These are phyloP conservation scores for Botia kubotai DNA, from an alignment of 2,797 vertebrate species.

Conservation along the genomic window DNA sequence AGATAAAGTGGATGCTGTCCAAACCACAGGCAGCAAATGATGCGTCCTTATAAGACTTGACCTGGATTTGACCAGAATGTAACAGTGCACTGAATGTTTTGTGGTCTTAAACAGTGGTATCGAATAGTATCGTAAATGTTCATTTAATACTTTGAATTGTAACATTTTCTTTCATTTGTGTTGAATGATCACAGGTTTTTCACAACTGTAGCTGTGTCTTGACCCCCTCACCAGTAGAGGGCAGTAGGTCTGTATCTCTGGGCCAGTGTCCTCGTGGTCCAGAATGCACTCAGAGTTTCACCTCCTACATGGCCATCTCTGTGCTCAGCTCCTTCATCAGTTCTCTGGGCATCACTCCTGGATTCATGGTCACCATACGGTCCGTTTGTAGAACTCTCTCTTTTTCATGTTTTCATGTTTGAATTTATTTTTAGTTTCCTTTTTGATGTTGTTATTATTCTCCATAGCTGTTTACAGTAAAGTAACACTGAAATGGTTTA, in stretches of 20 bases:
- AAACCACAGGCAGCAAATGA: too few species aligned
- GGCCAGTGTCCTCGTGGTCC: conserved; percentile 83
- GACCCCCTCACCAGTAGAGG: conserved; percentile 72
- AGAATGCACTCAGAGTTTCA: conserved; percentile 83
- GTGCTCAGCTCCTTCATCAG: conserved; percentile 87
- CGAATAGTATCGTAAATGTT: neutral
- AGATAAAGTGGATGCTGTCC: too few species aligned
- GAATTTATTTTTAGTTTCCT: too few species aligned
- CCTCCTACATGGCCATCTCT: conserved; percentile 86
- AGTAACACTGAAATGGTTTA: too few species aligned
- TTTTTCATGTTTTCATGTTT: neutral
- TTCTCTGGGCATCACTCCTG: conserved; percentile 87
- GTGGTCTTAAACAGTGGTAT: too few species aligned
- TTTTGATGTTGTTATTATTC: too few species aligned
- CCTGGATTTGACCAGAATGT: too few species aligned
- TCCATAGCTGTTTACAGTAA: too few species aligned
- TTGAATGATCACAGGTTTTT: conserved; percentile 78
- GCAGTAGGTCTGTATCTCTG: conserved; percentile 81
- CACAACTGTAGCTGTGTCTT: conserved; percentile 89
- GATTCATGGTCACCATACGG: conserved; percentile 93
- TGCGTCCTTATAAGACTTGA: too few species aligned
- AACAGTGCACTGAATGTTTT: too few species aligned
- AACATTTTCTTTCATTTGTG: neutral
- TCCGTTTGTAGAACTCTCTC: conserved; percentile 62
- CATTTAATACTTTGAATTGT: neutral